phyloP scores from a whole-genome alignment of 2,113 vertebrate species.

The Ariopsis seemanni region DNA sequence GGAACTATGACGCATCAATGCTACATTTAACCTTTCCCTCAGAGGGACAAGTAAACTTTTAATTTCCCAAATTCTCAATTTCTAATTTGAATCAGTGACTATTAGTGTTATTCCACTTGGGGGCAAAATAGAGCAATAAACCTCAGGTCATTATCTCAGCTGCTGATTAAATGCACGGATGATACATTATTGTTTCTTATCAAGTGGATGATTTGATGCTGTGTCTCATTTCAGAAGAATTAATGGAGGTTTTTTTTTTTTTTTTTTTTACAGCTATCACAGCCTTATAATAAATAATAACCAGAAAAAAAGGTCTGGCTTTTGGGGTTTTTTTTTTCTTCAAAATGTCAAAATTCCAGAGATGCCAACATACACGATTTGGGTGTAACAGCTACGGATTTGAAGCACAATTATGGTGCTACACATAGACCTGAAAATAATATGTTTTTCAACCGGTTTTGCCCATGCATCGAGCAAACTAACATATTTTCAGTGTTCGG shows the following conservation, averaged over 20 bases:
- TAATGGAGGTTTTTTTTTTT: neutral
- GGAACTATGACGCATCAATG: neutral
- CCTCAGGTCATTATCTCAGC: neutral
- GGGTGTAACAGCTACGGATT: too few relatives aligned
- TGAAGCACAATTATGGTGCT: too few relatives aligned
- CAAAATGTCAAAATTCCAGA: too few relatives aligned
- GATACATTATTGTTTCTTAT: neutral
- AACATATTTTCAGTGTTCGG: too few relatives aligned
- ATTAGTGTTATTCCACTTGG: neutral
- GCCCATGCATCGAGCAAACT: too few relatives aligned
- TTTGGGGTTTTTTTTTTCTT: too few relatives aligned
- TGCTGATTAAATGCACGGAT: neutral
- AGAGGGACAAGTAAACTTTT: neutral
- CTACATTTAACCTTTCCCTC: neutral
- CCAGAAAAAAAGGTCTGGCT: too few relatives aligned
- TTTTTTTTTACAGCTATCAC: neutral
- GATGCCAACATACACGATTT: too few relatives aligned
- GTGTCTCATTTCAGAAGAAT: neutral
- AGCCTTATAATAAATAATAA: neutral
- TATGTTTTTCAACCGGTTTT: too few relatives aligned
- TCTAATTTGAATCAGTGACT: neutral
- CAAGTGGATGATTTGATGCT: neutral
- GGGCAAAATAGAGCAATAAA: neutral
- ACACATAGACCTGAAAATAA: too few relatives aligned
- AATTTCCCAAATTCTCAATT: neutral